phyloP scores from a whole-genome alignment of 2,113 vertebrate species.

The Polypterus bichir region DNA sequence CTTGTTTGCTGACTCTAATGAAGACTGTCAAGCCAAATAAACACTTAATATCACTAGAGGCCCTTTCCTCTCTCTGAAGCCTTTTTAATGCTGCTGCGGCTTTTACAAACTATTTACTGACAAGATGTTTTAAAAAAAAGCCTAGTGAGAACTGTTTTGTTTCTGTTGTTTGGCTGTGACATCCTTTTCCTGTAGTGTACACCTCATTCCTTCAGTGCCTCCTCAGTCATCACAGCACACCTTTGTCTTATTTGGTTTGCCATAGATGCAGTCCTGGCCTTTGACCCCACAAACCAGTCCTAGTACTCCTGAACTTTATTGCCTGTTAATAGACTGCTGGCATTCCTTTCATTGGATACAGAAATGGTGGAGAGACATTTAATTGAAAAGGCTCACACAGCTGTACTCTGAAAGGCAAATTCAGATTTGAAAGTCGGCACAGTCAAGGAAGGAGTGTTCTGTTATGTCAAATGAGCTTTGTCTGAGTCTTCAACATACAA shows the following conservation, averaged over 20 bases:
- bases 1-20: not conserved
- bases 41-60: constrained; percentile 26
- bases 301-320: constrained; percentile 74
- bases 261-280: constrained; percentile 55
- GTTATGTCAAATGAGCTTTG: constrained; percentile 45
- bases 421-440: constrained; percentile 35
- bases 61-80: constrained; percentile 23
- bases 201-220: constrained; percentile 34
- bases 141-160: constrained; percentile 20
- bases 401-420: constrained; percentile 50
- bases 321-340: constrained; percentile 72
- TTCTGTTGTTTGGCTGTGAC: constrained; percentile 43
- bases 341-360: constrained; percentile 61
- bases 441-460: constrained; percentile 29
- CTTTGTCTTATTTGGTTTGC: constrained; percentile 61
- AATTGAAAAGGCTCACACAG: constrained; percentile 59
- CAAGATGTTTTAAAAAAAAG: constrained; percentile 15
- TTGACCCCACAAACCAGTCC: constrained; percentile 68
- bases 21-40: constrained; percentile 11
- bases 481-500: constrained; percentile 41
- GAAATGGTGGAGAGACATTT: constrained; percentile 56
- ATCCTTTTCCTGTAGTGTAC: constrained; percentile 31
- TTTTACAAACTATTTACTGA: constrained; percentile 34
- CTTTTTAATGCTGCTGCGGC: constrained; percentile 7
- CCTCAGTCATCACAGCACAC: constrained; percentile 58